Conservation (phyloP, 2,888 invertebrate genomes). For the Leucophenga montana region DNA sequence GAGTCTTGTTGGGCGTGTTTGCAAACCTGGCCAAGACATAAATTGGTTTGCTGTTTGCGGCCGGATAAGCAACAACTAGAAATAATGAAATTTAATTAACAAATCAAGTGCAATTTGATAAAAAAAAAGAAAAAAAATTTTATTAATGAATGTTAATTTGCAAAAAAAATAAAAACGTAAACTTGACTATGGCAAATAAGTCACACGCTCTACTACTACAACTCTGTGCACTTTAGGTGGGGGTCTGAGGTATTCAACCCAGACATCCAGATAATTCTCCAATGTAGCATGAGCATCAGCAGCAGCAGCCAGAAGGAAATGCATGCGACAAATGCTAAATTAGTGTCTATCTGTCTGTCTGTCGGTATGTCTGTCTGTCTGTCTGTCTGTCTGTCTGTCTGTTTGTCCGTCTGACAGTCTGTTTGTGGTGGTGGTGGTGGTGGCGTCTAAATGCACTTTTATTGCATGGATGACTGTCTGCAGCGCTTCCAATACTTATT, state of each 20-base stretch:
- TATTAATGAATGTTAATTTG: slow-evolving; percentile 26
- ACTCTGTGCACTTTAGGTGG: too few relatives aligned
- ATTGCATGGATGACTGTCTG: slow-evolving; percentile 35
- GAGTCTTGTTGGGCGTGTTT: too few relatives aligned
- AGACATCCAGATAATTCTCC: too few relatives aligned
- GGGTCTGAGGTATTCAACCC: too few relatives aligned
- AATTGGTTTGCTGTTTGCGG: too few relatives aligned
- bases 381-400: neutral
- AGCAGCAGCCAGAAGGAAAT: slow-evolving; percentile 12
- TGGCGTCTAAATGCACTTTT: slow-evolving; percentile 28
- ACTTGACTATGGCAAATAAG: neutral
- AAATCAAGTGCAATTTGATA: slow-evolving; percentile 65
- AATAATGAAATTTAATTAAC: slow-evolving; percentile 57
- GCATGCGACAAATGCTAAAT: slow-evolving; percentile 25
- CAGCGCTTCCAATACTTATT: slow-evolving; percentile 39
- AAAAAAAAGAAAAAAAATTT: slow-evolving; percentile 39
- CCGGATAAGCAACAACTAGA: neutral
- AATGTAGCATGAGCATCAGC: neutral
- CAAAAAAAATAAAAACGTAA: neutral
- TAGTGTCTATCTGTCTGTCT: slow-evolving; percentile 12
- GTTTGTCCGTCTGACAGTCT: too few relatives aligned
- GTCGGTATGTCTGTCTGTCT: neutral
- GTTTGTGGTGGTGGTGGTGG: slow-evolving; percentile 30
- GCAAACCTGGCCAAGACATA: too few relatives aligned
- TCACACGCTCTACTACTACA: slow-evolving; percentile 1